Evolutionary conservation across 2,888 invertebrate genomes (phyloP).

Genomic region (Rotaria magnacalcarata): DNA sequence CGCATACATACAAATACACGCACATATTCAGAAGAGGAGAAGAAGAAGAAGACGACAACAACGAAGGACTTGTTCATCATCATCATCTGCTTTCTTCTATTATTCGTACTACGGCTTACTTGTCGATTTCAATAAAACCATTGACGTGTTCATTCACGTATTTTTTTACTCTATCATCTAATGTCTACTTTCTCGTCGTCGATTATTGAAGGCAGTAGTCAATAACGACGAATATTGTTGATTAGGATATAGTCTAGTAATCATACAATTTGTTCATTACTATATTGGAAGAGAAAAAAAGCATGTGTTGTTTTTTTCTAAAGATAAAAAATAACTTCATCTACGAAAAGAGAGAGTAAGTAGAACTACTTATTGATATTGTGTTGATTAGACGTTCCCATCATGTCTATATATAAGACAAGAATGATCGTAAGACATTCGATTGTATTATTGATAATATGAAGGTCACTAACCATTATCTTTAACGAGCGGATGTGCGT

Average conservation of each 20-base stretch:
- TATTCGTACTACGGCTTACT: not conserved
- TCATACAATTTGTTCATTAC: not conserved
- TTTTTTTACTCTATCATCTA: not conserved
- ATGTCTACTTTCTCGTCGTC: not conserved
- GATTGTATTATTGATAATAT: not conserved
- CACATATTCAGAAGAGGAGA: not conserved
- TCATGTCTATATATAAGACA: not conserved
- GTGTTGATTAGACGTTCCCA: not conserved
- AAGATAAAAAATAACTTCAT: not conserved
- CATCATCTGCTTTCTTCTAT: not conserved
- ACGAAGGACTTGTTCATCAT: conserved; percentile 1
- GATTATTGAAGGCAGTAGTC: not conserved
- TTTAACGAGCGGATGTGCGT: not conserved
- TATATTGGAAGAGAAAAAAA: not conserved
- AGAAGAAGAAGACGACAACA: not conserved
- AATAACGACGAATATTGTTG: not conserved
- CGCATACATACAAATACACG: not conserved
- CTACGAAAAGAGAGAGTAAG: not conserved
- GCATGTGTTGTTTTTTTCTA: not conserved
- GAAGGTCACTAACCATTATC: conserved; percentile 1
- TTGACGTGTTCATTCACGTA: not conserved
- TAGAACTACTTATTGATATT: not conserved
- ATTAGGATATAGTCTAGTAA: not conserved
- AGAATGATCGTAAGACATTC: not conserved
- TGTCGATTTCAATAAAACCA: conserved; percentile 1